phyloP scores from a whole-genome alignment of 2,888 invertebrate species.

The Lamproptera curius region DNA sequence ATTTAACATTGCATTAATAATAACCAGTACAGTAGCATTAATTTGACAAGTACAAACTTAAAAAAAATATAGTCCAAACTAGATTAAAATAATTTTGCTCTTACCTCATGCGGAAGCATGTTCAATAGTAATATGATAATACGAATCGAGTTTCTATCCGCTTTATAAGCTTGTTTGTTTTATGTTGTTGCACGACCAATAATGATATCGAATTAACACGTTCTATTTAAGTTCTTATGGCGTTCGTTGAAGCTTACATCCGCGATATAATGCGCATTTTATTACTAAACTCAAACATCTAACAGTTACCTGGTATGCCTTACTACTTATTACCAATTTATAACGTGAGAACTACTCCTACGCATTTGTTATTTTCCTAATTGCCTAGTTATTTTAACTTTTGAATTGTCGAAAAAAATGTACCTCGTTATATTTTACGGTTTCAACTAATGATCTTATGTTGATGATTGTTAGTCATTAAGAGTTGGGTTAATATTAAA shows the following conservation, averaged over 20 bases:
- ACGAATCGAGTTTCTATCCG: conserved; percentile 9
- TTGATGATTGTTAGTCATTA: no score
- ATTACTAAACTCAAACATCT: not conserved
- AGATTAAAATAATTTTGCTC: no score
- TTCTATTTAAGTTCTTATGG: conserved; percentile 3
- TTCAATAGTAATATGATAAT: not conserved
- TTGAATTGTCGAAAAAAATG: no score
- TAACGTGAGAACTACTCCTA: conserved; percentile 6
- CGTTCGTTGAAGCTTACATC: conserved; percentile 1
- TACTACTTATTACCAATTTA: not conserved
- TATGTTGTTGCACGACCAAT: conserved; percentile 5
- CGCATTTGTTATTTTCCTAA: not conserved
- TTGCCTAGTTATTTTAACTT: no score
- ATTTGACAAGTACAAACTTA: no score
- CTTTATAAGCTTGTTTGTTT: conserved; percentile 10
- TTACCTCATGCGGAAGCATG: not conserved
- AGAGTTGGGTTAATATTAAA: no score
- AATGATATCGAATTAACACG: conserved; percentile 14
- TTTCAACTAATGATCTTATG: no score
- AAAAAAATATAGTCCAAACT: no score
- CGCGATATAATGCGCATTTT: conserved; percentile 3
- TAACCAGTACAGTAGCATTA: no score
- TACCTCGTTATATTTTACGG: no score
- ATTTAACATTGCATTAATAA: no score
- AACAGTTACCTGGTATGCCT: conserved; percentile 5